A percentile compares a stretch with the other conserved stretches of the same genome.
These are phyloP conservation scores for Chloropsis hardwickii DNA, from an alignment of 2,113 vertebrate species.

Conservation along the genomic window DNA sequence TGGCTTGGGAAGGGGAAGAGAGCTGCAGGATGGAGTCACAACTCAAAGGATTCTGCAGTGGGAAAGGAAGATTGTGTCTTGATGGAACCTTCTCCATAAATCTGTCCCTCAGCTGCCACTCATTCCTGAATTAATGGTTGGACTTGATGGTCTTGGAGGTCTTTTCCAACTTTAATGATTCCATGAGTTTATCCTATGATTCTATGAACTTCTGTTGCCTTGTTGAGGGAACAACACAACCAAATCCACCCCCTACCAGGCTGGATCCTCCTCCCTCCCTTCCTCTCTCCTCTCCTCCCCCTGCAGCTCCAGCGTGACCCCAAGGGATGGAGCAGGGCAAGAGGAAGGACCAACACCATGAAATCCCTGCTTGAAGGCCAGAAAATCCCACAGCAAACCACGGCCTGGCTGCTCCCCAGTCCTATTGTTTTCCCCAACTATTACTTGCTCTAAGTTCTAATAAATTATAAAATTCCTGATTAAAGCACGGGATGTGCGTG, in stretches of 20 bases:
- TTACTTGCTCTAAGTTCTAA: not conserved
- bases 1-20: not conserved
- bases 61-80: not conserved
- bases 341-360: not conserved
- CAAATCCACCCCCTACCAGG: rapidly evolving
- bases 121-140: not conserved
- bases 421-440: not conserved
- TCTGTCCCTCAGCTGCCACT: not conserved
- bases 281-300: not conserved
- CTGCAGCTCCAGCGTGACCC: not conserved
- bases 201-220: rapidly evolving
- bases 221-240: rapidly evolving
- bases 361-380: not conserved
- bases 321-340: not conserved
- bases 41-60: rapidly evolving
- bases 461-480: not conserved
- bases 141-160: not conserved
- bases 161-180: not conserved
- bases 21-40: not conserved
- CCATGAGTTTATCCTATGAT: not conserved
- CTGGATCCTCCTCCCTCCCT: not conserved
- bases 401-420: not conserved
- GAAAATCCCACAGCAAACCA: not conserved
- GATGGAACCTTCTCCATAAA: not conserved
- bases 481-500: not conserved